Evolutionary conservation across 1,140 invertebrate genomes (phyloP).

Genomic region (Vanessa tameamea): DNA sequence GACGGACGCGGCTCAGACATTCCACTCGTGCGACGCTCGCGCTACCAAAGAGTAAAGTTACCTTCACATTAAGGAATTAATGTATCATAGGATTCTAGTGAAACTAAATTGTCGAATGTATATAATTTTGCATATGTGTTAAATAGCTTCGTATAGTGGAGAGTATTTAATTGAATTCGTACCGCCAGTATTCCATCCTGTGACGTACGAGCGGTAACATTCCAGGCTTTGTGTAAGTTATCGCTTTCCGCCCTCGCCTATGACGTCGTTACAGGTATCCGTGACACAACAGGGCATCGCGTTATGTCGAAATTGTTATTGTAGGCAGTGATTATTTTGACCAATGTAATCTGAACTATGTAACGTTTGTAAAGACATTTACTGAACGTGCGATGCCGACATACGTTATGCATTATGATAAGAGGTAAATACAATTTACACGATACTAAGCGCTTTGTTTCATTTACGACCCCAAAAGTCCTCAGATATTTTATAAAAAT

Average conservation of each 20-base stretch:
- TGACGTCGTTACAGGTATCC: slow-evolving; percentile 39
- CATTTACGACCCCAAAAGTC: slow-evolving; percentile 42
- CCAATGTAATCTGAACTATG: slow-evolving; percentile 76
- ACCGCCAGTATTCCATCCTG: slow-evolving; percentile 26
- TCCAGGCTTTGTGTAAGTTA: slow-evolving; percentile 61
- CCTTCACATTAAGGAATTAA: slow-evolving; percentile 73
- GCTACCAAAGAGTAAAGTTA: slow-evolving; percentile 79
- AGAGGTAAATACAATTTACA: slow-evolving; percentile 80
- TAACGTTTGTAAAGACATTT: slow-evolving; percentile 77
- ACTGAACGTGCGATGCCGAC: slow-evolving; percentile 67
- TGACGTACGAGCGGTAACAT: slow-evolving; percentile 51
- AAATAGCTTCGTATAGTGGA: slow-evolving; percentile 40
- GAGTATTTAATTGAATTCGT: slow-evolving; percentile 8
- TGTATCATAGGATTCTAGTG: slow-evolving; percentile 70
- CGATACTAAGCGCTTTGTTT: slow-evolving; percentile 57
- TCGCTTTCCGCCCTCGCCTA: slow-evolving; percentile 46
- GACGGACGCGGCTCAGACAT: slow-evolving; percentile 54
- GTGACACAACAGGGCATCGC: slow-evolving; percentile 35
- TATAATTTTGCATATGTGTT: slow-evolving; percentile 70
- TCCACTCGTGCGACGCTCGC: slow-evolving; percentile 61
- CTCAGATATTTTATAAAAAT: too few relatives aligned
- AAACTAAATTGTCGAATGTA: slow-evolving; percentile 56
- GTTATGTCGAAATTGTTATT: slow-evolving; percentile 46
- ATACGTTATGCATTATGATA: slow-evolving; percentile 73
- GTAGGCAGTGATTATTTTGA: slow-evolving; percentile 72